These are phyloP conservation scores for Brachionus asplanchnoidis DNA, from an alignment of 1,140 invertebrate genomes.

Conservation along the genomic window DNA sequence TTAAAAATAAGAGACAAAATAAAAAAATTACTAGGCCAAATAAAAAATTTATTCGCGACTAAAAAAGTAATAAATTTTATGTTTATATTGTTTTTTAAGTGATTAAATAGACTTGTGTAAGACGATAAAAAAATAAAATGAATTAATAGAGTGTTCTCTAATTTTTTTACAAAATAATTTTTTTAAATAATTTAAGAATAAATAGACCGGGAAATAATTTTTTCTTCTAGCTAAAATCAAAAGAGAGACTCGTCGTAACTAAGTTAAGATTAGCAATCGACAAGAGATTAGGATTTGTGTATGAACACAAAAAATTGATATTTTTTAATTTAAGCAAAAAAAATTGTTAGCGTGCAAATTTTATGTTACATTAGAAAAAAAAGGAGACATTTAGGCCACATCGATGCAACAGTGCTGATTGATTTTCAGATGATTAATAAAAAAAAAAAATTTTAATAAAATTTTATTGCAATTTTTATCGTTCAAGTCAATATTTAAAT, in stretches of 20 bases:
- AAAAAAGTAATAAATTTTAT: no score
- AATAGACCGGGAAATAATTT: neutral
- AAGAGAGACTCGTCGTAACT: slow-evolving; percentile 11
- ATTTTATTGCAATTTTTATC: neutral
- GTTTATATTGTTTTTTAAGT: no score
- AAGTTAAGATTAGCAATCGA: neutral
- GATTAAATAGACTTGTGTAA: no score
- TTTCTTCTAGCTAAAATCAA: neutral
- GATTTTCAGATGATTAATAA: neutral
- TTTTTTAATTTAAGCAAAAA: neutral
- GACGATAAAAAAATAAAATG: no score
- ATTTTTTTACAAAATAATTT: no score
- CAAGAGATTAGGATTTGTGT: neutral
- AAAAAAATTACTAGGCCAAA: neutral
- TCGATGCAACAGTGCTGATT: neutral
- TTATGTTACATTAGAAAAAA: neutral
- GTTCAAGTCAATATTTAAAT: neutral
- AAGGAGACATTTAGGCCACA: neutral
- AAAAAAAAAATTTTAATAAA: neutral
- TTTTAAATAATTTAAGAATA: neutral
- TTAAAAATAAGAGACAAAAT: neutral
- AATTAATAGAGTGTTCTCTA: no score
- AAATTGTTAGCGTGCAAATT: neutral
- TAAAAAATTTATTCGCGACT: neutral
- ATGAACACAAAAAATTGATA: neutral